Percentiles rank a stretch among this genome's conserved stretches.
Conservation (phyloP, 2,113 vertebrate genomes). For the Tachysurus fulvidraco region DNA sequence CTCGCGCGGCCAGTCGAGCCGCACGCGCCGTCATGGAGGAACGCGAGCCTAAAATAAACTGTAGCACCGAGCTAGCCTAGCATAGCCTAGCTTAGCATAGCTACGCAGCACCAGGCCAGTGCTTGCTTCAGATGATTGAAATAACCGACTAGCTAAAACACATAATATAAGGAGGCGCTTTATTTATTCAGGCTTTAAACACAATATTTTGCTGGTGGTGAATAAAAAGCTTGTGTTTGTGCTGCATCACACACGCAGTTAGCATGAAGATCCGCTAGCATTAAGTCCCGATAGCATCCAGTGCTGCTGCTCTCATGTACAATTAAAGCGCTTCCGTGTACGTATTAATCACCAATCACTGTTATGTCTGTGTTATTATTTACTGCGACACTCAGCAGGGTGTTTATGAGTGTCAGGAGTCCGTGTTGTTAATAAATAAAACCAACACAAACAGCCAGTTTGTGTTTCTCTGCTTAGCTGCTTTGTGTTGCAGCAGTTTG, state of each 20-base stretch:
- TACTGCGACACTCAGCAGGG: not conserved
- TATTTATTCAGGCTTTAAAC: not conserved
- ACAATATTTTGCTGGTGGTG: not conserved
- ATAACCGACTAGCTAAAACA: too few relatives aligned
- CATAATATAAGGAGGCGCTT: not conserved
- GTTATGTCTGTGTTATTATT: not conserved
- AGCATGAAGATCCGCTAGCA: not conserved
- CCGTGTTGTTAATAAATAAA: not conserved
- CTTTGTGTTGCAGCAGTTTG: constrained; percentile 24
- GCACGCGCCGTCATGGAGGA: constrained; percentile 55
- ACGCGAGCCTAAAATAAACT: constrained; percentile 57
- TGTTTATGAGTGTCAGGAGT: not conserved
- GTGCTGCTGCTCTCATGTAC: not conserved
- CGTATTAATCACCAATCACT: not conserved
- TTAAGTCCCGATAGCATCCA: not conserved
- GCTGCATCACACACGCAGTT: constrained; percentile 3
- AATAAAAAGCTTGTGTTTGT: not conserved
- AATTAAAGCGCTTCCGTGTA: not conserved
- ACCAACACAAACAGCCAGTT: not conserved
- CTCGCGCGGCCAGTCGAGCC: constrained; percentile 69
- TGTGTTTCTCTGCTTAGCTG: not conserved
- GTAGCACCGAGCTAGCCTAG: constrained; percentile 8
- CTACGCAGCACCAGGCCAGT: not conserved
- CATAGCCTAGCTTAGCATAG: not conserved
- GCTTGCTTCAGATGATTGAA: not conserved